phyloP scores from a whole-genome alignment of 2,797 vertebrate genomes.

The Enteromius anoplus region DNA sequence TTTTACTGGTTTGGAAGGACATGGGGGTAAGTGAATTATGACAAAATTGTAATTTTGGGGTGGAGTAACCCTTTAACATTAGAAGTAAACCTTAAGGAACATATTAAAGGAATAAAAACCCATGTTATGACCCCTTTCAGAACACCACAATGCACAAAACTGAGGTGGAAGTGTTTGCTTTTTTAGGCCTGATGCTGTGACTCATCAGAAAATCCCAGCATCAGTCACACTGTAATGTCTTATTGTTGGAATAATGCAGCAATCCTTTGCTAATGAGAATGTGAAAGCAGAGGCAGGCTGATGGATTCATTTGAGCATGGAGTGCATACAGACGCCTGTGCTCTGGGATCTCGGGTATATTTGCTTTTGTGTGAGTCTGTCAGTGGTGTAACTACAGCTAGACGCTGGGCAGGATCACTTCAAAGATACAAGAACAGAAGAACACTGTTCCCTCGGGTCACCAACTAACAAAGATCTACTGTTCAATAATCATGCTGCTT shows the following conservation, averaged over 20 bases:
- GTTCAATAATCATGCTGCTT: constrained; percentile 20
- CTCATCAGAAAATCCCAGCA: neutral
- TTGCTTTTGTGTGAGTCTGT: constrained; percentile 2
- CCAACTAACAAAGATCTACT: constrained; percentile 41
- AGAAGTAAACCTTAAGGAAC: too few relatives aligned
- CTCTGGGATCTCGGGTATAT: neutral
- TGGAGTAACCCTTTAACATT: too few relatives aligned
- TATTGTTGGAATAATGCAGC: neutral
- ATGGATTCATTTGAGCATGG: neutral
- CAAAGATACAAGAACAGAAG: constrained; percentile 58
- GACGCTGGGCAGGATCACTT: constrained; percentile 60
- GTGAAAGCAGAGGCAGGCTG: neutral
- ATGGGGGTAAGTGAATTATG: too few relatives aligned
- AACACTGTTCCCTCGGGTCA: constrained; percentile 60
- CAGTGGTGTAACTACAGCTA: constrained; percentile 11
- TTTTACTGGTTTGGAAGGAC: too few relatives aligned
- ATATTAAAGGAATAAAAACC: too few relatives aligned
- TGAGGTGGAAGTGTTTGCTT: neutral
- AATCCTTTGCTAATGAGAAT: neutral
- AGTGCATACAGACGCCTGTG: neutral
- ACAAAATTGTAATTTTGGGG: too few relatives aligned
- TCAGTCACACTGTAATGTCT: neutral
- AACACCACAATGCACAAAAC: neutral
- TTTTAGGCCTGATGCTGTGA: neutral
- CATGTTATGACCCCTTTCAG: neutral